These are phyloP conservation scores for Sciurus carolinensis DNA, from an alignment of 2,797 vertebrate species.

Conservation along the genomic window DNA sequence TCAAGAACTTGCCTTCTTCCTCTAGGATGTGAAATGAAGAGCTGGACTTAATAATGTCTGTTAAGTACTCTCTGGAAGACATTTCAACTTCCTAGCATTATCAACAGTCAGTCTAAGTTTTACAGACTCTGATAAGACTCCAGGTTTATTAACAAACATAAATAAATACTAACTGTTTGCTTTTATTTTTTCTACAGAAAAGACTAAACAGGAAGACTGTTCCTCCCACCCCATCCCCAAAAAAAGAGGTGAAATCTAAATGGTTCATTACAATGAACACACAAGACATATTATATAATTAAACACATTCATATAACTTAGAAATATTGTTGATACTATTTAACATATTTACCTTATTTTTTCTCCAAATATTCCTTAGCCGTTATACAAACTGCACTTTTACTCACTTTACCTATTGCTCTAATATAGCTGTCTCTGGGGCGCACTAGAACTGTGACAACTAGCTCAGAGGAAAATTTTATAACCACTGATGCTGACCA, in stretches of 20 bases:
- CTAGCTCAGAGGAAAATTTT: neutral
- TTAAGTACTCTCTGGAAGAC: neutral
- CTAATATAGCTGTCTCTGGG: neutral
- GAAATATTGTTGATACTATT: neutral
- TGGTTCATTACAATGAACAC: constrained; percentile 9
- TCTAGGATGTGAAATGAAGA: constrained; percentile 23
- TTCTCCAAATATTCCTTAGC: neutral
- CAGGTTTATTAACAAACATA: constrained; percentile 23
- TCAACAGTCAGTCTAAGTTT: neutral
- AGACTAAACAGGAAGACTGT: constrained; percentile 66
- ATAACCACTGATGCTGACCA: neutral
- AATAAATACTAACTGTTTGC: constrained; percentile 41
- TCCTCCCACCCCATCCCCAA: too few species aligned
- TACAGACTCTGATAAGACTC: constrained; percentile 34
- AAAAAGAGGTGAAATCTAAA: constrained; percentile 3
- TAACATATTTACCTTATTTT: constrained; percentile 22
- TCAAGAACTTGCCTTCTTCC: constrained; percentile 32
- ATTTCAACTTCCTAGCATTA: constrained; percentile 9
- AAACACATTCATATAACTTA: neutral
- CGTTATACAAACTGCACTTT: neutral
- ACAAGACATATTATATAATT: neutral
- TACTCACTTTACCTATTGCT: neutral
- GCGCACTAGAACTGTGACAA: neutral
- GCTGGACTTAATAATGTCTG: neutral
- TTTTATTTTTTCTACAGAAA: constrained; percentile 58